A percentile compares a stretch with the other conserved stretches of the same genome.
Evolutionary conservation across 53 echinoderm and acorn worm genomes (phyloP).

Genomic region (Hippasteria phrygiana): DNA sequence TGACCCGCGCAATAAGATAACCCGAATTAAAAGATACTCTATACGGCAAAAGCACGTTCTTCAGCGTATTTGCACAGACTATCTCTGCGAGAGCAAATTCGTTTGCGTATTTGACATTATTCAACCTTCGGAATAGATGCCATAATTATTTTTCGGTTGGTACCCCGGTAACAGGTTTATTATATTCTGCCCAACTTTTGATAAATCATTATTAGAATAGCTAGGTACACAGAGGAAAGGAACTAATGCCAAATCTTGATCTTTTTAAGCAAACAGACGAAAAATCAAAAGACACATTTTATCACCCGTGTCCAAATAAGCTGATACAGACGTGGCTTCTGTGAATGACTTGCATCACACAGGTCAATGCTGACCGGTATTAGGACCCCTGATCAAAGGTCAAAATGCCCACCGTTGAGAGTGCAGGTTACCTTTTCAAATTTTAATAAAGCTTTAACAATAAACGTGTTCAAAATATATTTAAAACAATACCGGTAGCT

Average conservation of each 20-base stretch:
- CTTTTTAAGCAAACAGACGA: neutral
- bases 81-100: neutral
- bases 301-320: no score
- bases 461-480: no score
- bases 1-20: neutral
- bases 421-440: no score
- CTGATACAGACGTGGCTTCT: no score
- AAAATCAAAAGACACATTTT: neutral
- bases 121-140: neutral
- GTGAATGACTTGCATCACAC: no score
- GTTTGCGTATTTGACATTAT: neutral
- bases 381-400: no score
- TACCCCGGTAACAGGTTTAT: neutral
- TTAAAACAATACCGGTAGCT: no score
- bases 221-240: neutral
- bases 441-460: no score
- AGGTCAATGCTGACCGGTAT: no score
- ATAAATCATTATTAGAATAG: slow-evolving; percentile 2
- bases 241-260: neutral
- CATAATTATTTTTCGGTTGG: neutral
- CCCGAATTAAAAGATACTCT: neutral
- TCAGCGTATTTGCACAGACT: neutral
- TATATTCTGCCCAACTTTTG: neutral
- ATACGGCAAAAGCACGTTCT: neutral
- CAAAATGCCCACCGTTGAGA: no score